These are phyloP conservation scores for Anseranas semipalmata DNA, from an alignment of 2,113 vertebrate genomes.

Conservation along the genomic window DNA sequence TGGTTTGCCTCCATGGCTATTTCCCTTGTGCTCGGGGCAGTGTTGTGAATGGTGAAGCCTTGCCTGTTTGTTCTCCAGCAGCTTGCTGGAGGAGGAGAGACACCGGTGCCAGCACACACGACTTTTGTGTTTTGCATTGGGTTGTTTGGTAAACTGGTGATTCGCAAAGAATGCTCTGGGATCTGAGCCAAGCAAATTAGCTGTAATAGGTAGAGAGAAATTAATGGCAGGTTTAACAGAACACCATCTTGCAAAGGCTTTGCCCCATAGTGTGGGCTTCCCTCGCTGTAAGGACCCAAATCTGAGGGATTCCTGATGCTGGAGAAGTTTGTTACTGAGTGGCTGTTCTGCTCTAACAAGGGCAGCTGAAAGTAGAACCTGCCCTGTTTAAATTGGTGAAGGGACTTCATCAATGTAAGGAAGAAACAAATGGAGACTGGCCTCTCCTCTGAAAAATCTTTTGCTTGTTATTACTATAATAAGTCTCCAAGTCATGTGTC, in stretches of 20 bases:
- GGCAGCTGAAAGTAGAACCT: background rate
- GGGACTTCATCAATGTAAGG: background rate
- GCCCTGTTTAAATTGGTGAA: background rate
- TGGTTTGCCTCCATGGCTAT: accelerated
- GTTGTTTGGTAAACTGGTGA: background rate
- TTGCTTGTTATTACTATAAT: constrained; percentile 39
- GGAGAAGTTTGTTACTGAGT: background rate
- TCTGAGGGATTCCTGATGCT: background rate
- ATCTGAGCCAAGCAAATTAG: background rate
- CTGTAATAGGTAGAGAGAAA: background rate
- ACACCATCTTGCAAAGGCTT: background rate
- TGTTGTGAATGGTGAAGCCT: background rate
- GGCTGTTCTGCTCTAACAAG: background rate
- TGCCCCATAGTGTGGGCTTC: background rate
- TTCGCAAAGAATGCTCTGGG: background rate
- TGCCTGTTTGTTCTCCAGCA: background rate
- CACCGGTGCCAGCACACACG: background rate
- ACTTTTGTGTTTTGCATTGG: background rate
- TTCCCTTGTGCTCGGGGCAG: accelerated
- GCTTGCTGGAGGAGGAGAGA: background rate
- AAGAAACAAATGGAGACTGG: background rate
- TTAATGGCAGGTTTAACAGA: background rate
- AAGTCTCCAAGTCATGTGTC: constrained; percentile 58
- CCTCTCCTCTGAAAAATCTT: background rate
- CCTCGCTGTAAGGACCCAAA: accelerated